phyloP scores from a whole-genome alignment of 2,888 invertebrate species.

The Drepana falcataria region DNA sequence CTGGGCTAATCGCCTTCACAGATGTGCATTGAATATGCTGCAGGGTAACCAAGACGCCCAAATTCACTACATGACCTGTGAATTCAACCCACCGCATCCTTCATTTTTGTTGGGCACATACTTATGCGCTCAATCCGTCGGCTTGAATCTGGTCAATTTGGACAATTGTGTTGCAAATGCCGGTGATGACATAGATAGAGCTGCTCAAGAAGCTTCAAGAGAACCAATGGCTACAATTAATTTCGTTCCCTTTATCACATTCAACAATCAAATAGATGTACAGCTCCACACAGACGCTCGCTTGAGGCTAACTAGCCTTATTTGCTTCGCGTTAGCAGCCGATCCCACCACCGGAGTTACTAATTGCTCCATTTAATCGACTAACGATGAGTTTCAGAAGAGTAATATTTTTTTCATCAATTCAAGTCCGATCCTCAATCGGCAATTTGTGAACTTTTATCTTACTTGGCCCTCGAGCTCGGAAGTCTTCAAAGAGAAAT shows the following conservation, averaged over 20 bases:
- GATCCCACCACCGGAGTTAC: slow-evolving; percentile 42
- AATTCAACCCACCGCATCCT: slow-evolving; percentile 44
- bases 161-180: slow-evolving; percentile 48
- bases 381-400: background rate
- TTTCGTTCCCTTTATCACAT: slow-evolving; percentile 54
- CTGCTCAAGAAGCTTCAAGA: slow-evolving; percentile 36
- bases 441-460: slow-evolving; percentile 46
- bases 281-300: slow-evolving; percentile 28
- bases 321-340: slow-evolving; percentile 53
- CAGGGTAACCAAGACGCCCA: slow-evolving; percentile 44
- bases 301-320: slow-evolving; percentile 31
- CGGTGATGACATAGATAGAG: slow-evolving; percentile 41
- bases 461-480: slow-evolving; percentile 31
- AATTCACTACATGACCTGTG: slow-evolving; percentile 59
- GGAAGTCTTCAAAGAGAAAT: slow-evolving; percentile 37
- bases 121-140: slow-evolving; percentile 43
- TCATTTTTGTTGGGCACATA: slow-evolving; percentile 38
- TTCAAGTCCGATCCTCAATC: slow-evolving; percentile 21
- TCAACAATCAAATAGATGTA: slow-evolving; percentile 39
- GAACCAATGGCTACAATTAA: slow-evolving; percentile 37
- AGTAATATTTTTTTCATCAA: slow-evolving; percentile 11
- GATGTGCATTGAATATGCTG: slow-evolving; percentile 52
- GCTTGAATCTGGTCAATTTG: slow-evolving; percentile 40
- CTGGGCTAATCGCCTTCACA: slow-evolving; percentile 62
- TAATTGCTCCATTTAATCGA: slow-evolving; percentile 32